phyloP scores from a whole-genome alignment of 2,888 invertebrate genomes.

The Leptinotarsa tumamoca region DNA sequence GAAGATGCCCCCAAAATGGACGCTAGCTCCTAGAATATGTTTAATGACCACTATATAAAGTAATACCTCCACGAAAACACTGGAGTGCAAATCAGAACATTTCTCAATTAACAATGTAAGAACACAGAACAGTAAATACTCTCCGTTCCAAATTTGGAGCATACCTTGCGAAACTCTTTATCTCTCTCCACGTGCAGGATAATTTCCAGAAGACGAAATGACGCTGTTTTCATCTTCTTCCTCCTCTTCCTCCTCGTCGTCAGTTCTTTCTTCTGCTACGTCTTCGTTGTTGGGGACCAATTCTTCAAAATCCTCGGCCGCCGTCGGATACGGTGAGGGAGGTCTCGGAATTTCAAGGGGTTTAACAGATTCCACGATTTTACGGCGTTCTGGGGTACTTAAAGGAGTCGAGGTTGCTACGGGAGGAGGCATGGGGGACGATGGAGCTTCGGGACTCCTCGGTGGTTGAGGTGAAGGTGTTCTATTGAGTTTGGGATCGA shows the following conservation, averaged over 20 bases:
- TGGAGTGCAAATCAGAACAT: neutral
- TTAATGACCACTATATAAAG: too few relatives aligned
- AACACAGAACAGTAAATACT: neutral
- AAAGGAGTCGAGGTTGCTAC: conserved; percentile 5
- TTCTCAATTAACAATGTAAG: neutral
- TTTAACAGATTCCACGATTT: neutral
- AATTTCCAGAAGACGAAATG: conserved; percentile 43
- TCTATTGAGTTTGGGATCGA: conserved; percentile 46
- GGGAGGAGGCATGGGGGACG: conserved; percentile 28
- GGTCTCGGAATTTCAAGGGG: conserved; percentile 55
- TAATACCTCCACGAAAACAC: too few relatives aligned
- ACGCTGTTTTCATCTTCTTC: conserved; percentile 57
- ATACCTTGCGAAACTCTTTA: neutral
- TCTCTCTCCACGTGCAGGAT: neutral
- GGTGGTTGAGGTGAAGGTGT: conserved; percentile 41
- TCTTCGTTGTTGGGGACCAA: conserved; percentile 57
- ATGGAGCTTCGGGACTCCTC: conserved; percentile 33
- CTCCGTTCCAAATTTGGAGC: too few relatives aligned
- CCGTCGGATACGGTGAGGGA: conserved; percentile 61
- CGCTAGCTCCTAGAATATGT: too few relatives aligned
- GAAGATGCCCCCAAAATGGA: too few relatives aligned
- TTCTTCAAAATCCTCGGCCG: conserved; percentile 55
- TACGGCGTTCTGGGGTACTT: neutral
- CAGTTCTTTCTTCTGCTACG: conserved; percentile 43
- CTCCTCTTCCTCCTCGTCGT: conserved; percentile 44